Base-by-base conservation (phyloP, 2,113 vertebrate species). In the Solenodon paradoxus region DNA sequence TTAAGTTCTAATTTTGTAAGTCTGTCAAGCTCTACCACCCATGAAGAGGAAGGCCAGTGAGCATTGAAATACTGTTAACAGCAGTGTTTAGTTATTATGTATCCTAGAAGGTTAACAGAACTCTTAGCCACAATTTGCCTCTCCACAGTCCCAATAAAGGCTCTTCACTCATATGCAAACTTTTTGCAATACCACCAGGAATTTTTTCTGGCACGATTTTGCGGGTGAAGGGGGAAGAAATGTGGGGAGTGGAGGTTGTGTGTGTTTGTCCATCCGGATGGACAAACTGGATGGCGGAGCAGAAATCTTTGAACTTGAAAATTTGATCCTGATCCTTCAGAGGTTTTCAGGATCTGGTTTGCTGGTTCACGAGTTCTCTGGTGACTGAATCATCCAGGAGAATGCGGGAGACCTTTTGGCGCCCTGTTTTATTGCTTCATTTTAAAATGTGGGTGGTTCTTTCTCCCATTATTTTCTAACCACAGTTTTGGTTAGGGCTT, bases 1-100 rank as follows among this genome's bases (percentile, higher is more conserved):
- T 97, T 95, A 96, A 97, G 96, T 96, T 92, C 45, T 93, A 51
- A 88, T 88, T 98, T 96, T 94, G 90, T 75, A 96, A 69, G 85
- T 96, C 78, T 87, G 15, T 17, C 35, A 97, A 92, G 96, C 94
- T 94, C 59, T 64, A 71, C 83, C 88, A 90, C 68, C 77, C 95
- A 93, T 90, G 95, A 92, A 90, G 83, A 92, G 92, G 63, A 66
- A 71, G 59, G 82, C 84, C 92, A 89, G 90, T 40, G 83, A 96
- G 96, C 95, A 93, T 1, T 88, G 95, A 95, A 90, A 94, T 96
- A 75, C 51, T 55, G 32, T 81, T 77, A 72, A 9, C 35, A 61
- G 64, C 15, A 64, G 28, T 90, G 79, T 89, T 96, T 96, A 77
- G 71, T 95, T 94, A 40, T 49, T 85, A 55, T 82, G 97, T 95